A percentile compares a stretch with the other conserved stretches of the same genome.
phyloP scores from a whole-genome alignment of 2,797 vertebrate genomes.

The Rhynchonycteris naso region DNA sequence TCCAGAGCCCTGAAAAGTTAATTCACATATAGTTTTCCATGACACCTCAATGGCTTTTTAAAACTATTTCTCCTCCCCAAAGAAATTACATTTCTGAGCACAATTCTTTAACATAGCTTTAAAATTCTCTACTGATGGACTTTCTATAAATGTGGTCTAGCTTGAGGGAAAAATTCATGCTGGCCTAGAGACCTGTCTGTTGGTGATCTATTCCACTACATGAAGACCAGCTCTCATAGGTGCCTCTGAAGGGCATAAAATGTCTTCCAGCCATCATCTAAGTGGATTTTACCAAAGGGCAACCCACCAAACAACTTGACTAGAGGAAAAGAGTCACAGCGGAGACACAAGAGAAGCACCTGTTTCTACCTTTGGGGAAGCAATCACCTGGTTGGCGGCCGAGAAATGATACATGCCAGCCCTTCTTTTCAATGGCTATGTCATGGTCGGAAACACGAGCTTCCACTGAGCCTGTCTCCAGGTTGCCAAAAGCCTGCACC shows the following conservation, averaged over 20 bases:
- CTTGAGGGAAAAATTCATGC: background rate
- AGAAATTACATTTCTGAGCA: background rate
- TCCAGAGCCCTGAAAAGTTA: background rate
- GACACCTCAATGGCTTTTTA: background rate
- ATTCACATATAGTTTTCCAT: background rate
- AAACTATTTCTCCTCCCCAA: background rate
- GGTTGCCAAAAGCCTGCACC: slow-evolving; percentile 76
- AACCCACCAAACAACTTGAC: slow-evolving; percentile 58
- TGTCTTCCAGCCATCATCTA: slow-evolving; percentile 39
- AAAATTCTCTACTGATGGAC: background rate
- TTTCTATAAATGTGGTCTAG: background rate
- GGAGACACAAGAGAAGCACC: slow-evolving; percentile 68
- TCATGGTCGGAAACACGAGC: slow-evolving; percentile 52
- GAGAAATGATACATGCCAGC: slow-evolving; percentile 71
- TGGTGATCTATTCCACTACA: background rate
- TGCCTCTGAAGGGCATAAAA: background rate
- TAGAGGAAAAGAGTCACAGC: slow-evolving; percentile 58
- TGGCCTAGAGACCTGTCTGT: background rate
- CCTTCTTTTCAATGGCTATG: slow-evolving; percentile 67
- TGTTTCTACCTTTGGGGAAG: slow-evolving; percentile 74
- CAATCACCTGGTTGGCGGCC: slow-evolving; percentile 70
- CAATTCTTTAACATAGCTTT: background rate
- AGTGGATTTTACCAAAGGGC: slow-evolving; percentile 54
- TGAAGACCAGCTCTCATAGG: background rate
- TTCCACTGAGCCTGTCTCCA: slow-evolving; percentile 68